phyloP scores from a whole-genome alignment of 2,113 vertebrate genomes.

The Mormyrus lacerda region DNA sequence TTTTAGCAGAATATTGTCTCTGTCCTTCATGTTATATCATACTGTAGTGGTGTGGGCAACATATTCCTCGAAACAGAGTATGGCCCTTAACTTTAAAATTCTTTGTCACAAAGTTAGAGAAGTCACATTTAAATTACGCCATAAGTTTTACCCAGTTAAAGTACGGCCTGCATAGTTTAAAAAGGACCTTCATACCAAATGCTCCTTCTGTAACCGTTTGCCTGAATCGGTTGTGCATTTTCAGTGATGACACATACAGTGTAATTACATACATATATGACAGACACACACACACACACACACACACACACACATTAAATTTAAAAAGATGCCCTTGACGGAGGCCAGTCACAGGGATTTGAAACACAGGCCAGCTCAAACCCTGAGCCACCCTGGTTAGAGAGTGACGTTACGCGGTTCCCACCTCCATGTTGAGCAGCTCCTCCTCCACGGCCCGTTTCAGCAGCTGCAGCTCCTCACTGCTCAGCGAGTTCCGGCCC shows the following conservation, averaged over 20 bases:
- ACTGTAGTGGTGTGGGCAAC: background rate
- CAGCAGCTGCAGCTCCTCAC: conserved; percentile 41
- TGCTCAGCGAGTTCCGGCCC: conserved; percentile 38
- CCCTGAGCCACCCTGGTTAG: background rate
- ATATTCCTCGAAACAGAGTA: background rate
- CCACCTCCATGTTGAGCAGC: conserved; percentile 57
- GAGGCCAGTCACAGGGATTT: background rate
- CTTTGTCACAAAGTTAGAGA: background rate
- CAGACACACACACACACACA: no score
- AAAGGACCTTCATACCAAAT: background rate
- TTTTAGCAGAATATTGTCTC: background rate
- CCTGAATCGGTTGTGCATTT: background rate
- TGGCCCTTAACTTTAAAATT: background rate
- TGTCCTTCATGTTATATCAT: background rate
- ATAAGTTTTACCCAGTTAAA: background rate
- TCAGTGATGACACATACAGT: background rate
- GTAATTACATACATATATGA: background rate
- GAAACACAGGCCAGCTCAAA: background rate
- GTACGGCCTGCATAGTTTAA: background rate
- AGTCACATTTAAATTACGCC: background rate
- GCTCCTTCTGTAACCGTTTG: background rate
- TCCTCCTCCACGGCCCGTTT: conserved; percentile 54
- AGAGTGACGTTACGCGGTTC: background rate
- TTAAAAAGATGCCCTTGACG: background rate
- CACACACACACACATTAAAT: no score